Evolutionary conservation across 64 coral and sea anemone species (phyloP), one percentile per base, ranked within the genome.

Genomic region (Catalaphyllia jardinei): DNA sequence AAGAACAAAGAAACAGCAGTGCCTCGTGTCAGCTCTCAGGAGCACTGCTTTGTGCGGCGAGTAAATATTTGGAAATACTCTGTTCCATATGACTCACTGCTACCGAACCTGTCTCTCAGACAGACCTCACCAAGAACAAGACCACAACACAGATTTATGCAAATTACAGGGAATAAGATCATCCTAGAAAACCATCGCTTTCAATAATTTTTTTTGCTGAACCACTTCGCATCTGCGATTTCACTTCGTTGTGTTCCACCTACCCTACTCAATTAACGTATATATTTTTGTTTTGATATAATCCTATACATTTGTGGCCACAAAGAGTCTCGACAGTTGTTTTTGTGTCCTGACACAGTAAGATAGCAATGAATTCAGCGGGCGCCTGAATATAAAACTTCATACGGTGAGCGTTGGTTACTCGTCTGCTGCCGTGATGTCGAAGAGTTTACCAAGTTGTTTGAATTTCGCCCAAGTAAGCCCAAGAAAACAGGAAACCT

Each of bases 281-380:
- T 60, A 30, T 80, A 61, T 25, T 27, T 81, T 71, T 85, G 60
- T 46, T 85, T 63, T 67, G 63, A 39, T 65, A 71, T 85, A n/a
- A 71, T 19, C 38, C 81, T 5, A 52, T 64, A 46, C 24, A 15
- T 69, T 22, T 65, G 81, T 22, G 63, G 63, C 69, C 38, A 38
- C 63, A 51, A 27, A 69, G 39, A 69, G 81, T 50, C 81, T 51
- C 62, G 24, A 42, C 17, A 71, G 10, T 38, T 71, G 5, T 67
- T 71, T 84, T 60, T 83, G 80, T 63, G 80, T 85, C 61, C 22
- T 42, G 35, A 28, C 81, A 52, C 81, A 85, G 81, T 46, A 38
- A 71, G 62, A 71, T 13, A 35, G 63, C 10, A 71, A 71, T 51
- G 18, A 71, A 27, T 72, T 71, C 62, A 85, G 81, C 9, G 46